These are phyloP conservation scores for Enteromius anoplus DNA, from an alignment of 2,797 vertebrate species.

Conservation along the genomic window DNA sequence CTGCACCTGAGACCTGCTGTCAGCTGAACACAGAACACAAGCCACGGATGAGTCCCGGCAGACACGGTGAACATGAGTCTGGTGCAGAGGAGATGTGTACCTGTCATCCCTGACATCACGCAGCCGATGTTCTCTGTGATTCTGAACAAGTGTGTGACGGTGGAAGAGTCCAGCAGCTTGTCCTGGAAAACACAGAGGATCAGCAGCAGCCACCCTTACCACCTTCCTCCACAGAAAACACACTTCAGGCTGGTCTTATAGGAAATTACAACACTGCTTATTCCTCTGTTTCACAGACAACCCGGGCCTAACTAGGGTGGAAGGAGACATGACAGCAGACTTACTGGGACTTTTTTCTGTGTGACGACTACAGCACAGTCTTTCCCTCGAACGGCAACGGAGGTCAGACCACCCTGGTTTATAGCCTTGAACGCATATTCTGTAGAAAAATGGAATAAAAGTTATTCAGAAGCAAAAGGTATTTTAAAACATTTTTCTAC, in stretches of 20 bases:
- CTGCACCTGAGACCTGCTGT: constrained; percentile 96
- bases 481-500: neutral
- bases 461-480: neutral
- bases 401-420: constrained; percentile 97
- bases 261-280: neutral
- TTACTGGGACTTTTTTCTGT: constrained; percentile 99
- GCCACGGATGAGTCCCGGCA: neutral
- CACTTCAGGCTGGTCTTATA: neutral
- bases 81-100: constrained; percentile 66
- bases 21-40: constrained; percentile 76
- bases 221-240: neutral
- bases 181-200: constrained; percentile 77
- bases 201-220: neutral
- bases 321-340: constrained; percentile 51
- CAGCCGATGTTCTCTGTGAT: constrained; percentile 98
- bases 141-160: constrained; percentile 96
- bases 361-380: constrained; percentile 96
- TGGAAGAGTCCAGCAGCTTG: constrained; percentile 92
- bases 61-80: neutral
- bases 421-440: constrained; percentile 99
- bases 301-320: neutral
- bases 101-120: constrained; percentile 99
- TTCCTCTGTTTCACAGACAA: neutral
- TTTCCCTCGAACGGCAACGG: constrained; percentile 95
- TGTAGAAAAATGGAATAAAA: constrained; percentile 61